These are phyloP conservation scores for Ecdyonurus torrentis DNA, from an alignment of 2,888 invertebrate genomes.

Conservation along the genomic window DNA sequence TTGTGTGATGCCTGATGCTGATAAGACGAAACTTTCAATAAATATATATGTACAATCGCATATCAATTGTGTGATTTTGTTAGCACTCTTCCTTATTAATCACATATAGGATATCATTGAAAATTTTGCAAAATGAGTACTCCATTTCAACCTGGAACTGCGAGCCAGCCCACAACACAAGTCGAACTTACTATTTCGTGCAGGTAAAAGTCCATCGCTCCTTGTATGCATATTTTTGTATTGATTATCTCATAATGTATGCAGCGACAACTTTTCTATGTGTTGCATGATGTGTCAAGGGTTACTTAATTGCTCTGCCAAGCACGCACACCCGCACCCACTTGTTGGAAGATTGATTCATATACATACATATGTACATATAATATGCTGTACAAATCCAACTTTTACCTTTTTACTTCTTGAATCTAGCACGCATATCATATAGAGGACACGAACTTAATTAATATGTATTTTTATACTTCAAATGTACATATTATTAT, in stretches of 20 bases:
- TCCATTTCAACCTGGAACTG: slow-evolving; percentile 16
- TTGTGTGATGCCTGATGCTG: too few relatives aligned
- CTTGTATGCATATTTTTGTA: too few relatives aligned
- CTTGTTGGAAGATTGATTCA: background rate
- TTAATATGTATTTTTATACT: background rate
- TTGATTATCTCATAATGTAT: background rate
- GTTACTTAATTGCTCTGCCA: background rate
- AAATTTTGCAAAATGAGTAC: background rate
- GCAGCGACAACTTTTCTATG: background rate
- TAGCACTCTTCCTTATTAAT: too few relatives aligned
- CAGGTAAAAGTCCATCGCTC: too few relatives aligned
- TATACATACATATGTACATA: too few relatives aligned
- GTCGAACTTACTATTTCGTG: slow-evolving; percentile 19
- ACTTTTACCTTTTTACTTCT: too few relatives aligned
- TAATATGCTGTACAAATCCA: too few relatives aligned
- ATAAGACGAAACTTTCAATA: too few relatives aligned
- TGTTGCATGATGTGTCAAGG: background rate
- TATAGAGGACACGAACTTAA: background rate
- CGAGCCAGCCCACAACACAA: slow-evolving; percentile 17
- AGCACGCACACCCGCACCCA: background rate
- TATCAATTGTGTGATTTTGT: too few relatives aligned
- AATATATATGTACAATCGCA: too few relatives aligned
- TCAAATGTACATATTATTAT: too few relatives aligned
- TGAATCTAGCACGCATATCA: background rate
- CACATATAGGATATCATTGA: too few relatives aligned